Percentiles rank a stretch among this genome's conserved stretches.
Evolutionary conservation across 2,797 vertebrate species (phyloP).

Genomic region (Sebastolobus alascanus): DNA sequence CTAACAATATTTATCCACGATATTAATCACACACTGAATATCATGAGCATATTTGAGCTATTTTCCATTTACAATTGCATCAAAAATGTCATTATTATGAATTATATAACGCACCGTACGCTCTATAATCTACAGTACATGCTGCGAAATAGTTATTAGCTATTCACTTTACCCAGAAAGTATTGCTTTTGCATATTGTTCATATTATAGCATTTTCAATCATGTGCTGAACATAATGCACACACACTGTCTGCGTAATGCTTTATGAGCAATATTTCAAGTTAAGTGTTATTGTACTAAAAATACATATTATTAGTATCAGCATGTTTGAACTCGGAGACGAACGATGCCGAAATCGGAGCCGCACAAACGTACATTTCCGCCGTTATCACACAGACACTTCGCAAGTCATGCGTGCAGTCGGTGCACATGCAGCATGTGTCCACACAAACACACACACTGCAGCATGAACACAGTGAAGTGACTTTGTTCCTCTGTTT

Average conservation of each 20-base stretch:
- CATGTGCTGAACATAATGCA: constrained; percentile 11
- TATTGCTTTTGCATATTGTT: not conserved
- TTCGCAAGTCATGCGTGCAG: constrained; percentile 29
- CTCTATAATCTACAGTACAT: constrained; percentile 7
- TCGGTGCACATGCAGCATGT: constrained; percentile 12
- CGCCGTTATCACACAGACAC: constrained; percentile 11
- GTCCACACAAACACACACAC: constrained; percentile 23
- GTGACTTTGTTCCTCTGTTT: constrained; percentile 57
- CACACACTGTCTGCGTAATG: not conserved
- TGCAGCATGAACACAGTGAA: not conserved
- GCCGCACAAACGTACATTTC: constrained; percentile 12
- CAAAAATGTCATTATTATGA: constrained; percentile 13
- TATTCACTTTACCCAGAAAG: constrained; percentile 2
- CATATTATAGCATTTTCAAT: constrained; percentile 29
- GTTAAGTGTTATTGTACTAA: not conserved
- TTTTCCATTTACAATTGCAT: constrained; percentile 19
- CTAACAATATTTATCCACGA: constrained; percentile 32
- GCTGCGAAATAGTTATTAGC: constrained; percentile 4
- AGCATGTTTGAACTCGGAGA: constrained; percentile 1
- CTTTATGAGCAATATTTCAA: constrained; percentile 22
- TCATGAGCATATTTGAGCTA: constrained; percentile 5
- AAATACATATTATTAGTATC: constrained; percentile 17
- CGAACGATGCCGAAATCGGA: constrained; percentile 2
- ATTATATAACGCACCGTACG: not conserved
- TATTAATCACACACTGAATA: constrained; percentile 24